Evolutionary conservation across 2,113 vertebrate species (phyloP).

Genomic region (Struthio camelus): DNA sequence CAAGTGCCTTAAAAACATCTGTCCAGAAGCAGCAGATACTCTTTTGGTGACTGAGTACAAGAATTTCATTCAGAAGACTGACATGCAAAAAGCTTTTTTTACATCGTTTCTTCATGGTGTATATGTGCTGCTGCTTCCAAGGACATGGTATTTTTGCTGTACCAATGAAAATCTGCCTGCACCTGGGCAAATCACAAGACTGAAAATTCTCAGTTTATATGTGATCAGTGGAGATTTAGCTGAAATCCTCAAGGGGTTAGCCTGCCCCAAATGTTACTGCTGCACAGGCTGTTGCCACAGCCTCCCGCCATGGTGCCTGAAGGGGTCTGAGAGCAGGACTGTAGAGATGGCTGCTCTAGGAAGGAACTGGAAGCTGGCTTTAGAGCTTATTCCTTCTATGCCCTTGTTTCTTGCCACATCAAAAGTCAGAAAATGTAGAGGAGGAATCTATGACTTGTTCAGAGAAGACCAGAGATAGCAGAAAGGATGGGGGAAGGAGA

Average conservation of each 20-base stretch:
- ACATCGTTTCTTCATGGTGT: background rate
- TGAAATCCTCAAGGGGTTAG: background rate
- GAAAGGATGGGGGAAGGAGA: background rate
- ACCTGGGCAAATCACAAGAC: background rate
- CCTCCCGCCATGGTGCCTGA: background rate
- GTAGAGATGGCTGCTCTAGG: background rate
- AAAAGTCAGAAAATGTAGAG: background rate
- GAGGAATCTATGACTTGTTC: background rate
- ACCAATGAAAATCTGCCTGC: background rate
- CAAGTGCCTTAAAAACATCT: conserved; percentile 63
- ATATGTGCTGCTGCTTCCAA: background rate
- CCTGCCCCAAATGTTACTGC: background rate
- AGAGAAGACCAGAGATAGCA: background rate
- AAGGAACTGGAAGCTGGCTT: background rate
- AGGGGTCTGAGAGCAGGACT: background rate
- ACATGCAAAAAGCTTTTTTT: background rate
- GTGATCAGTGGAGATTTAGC: background rate
- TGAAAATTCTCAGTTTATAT: background rate
- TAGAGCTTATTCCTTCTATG: background rate
- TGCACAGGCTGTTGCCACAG: background rate
- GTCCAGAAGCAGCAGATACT: conserved; percentile 61
- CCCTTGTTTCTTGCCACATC: background rate
- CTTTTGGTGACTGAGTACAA: conserved; percentile 4
- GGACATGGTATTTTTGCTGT: background rate
- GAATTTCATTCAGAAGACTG: conserved; percentile 66